Evolutionary conservation across 2,113 vertebrate genomes (phyloP).

Genomic region (Seriola quinqueradiata): DNA sequence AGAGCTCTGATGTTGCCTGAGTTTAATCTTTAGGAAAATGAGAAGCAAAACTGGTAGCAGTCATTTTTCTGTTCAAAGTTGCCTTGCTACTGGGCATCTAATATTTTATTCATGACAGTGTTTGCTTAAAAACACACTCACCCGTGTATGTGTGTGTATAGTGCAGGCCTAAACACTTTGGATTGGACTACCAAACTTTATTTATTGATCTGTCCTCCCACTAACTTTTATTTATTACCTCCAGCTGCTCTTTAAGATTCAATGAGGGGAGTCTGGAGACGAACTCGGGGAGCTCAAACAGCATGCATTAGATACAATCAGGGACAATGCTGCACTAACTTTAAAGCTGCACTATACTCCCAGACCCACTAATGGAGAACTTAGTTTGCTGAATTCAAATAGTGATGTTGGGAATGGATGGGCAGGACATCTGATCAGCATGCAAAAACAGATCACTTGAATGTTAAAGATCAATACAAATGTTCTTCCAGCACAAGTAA

Average conservation of each 20-base stretch:
- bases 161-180: background rate
- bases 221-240: conserved; percentile 21
- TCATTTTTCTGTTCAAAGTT: background rate
- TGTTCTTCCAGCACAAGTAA: background rate
- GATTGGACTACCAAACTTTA: conserved; percentile 22
- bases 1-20: background rate
- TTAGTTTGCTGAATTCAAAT: background rate
- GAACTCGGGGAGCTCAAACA: background rate
- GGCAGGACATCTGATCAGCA: background rate
- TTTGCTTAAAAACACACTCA: background rate
- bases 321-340: background rate
- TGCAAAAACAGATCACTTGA: background rate
- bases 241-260: conserved; percentile 9
- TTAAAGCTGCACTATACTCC: background rate
- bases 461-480: conserved; percentile 8
- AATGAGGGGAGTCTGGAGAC: background rate
- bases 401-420: background rate
- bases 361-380: background rate
- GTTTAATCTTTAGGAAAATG: background rate
- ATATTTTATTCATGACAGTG: conserved; percentile 36
- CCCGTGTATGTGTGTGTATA: background rate
- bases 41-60: background rate
- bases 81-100: background rate
- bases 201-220: conserved; percentile 26
- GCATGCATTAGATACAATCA: background rate